Evolutionary conservation across 1,140 invertebrate genomes (phyloP), one percentile per base, ranked within the genome.

Genomic region (Drosophila littoralis): DNA sequence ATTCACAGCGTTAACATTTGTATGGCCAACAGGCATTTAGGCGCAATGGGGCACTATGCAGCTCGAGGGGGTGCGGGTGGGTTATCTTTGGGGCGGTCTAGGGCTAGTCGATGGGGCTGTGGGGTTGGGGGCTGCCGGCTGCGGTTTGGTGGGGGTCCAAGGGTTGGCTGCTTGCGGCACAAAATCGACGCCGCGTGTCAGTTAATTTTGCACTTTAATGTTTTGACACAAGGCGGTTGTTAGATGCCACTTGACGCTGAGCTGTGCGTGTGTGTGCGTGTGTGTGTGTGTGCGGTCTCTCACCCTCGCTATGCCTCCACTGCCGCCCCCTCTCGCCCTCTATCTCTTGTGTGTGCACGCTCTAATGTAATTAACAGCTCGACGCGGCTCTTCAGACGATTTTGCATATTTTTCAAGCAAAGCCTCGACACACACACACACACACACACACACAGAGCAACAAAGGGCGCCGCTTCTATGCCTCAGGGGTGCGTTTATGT

Each of bases 171-270:
- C 28, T 57, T 42, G 54, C 52, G 66, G 66, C 67, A 61, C 57
- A 46, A 75, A 75, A 70, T 75, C 55, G 59, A 70, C 59, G 75
- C 71, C 71, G 75, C 71, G 74, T 70, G 75, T 70, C 75, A 65
- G 71, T 77, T 77, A 69, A 77, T 75, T 77, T 61, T 75, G 70
- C 75, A 75, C 71, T 77, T 77, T 77, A 77, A 77, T 77, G 75
- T 75, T 77, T 65, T 70, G 75, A 69, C 71, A 69, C 71, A 75
- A 67, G 57, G 60, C 71, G 71, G 54, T 75, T 77, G 75, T 77
- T 77, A 77, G 58, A 75, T 55, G 64, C 70, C 75, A 77, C 70
- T 77, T 77, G 58, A 68, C 33, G 35, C 57, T 12, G 45, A 10
- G 9, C 28, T 8, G 28, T 48, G 1, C 7, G 12, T 9, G 7